Percentiles rank a stretch among this genome's conserved stretches.
phyloP scores from a whole-genome alignment of 2,113 vertebrate species.

The Hemiscyllium ocellatum region DNA sequence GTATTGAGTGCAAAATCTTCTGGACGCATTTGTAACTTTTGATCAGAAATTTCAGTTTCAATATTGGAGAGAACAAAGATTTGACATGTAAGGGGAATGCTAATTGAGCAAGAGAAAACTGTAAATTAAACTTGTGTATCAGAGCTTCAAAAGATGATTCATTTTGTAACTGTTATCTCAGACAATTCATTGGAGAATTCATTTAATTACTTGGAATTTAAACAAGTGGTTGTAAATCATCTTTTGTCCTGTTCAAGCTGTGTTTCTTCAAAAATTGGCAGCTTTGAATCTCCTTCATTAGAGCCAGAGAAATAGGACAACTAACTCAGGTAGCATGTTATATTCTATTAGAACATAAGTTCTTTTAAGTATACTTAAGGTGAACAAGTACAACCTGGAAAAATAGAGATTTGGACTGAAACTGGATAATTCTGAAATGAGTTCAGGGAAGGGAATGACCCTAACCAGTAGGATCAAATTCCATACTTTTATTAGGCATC shows the following conservation, averaged over 20 bases:
- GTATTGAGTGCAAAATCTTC: neutral
- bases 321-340: neutral
- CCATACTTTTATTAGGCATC: neutral
- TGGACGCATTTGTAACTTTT: neutral
- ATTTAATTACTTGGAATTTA: constrained; percentile 10
- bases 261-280: neutral
- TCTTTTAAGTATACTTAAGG: neutral
- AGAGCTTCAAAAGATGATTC: neutral
- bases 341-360: neutral
- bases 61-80: neutral
- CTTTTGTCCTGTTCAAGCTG: constrained; percentile 16
- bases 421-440: neutral
- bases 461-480: neutral
- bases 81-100: neutral
- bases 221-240: neutral
- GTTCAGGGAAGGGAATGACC: neutral
- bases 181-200: neutral
- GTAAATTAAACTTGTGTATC: neutral
- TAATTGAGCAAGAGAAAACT: neutral
- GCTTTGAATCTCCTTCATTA: neutral
- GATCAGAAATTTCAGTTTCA: neutral
- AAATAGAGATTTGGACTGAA: neutral
- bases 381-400: neutral
- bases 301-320: neutral
- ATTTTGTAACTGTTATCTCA: neutral